phyloP scores from a whole-genome alignment of 2,888 invertebrate species.

The Pyralis farinalis region DNA sequence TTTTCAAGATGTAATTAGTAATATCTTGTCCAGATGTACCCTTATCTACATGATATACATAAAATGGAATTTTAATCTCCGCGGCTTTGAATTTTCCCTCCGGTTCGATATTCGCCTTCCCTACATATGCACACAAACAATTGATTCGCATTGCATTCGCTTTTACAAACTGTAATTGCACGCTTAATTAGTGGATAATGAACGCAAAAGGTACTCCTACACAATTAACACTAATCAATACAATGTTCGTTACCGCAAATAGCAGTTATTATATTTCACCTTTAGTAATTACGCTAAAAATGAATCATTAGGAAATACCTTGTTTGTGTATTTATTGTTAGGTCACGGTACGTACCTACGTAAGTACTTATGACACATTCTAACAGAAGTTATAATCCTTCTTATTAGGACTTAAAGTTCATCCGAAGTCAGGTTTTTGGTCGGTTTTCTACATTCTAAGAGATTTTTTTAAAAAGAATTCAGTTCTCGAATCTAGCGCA shows the following conservation, averaged over 20 bases:
- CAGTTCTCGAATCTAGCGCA: no score
- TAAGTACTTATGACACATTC: no score
- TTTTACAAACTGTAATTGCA: constrained; percentile 13
- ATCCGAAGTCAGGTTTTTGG: no score
- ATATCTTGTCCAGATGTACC: no score
- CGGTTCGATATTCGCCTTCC: no score
- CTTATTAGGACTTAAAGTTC: no score
- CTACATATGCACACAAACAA: neutral
- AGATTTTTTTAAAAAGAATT: no score
- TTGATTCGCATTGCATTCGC: constrained; percentile 10
- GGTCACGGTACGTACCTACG: constrained; percentile 3
- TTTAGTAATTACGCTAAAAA: constrained; percentile 7
- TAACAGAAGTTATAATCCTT: neutral
- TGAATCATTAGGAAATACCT: constrained; percentile 9
- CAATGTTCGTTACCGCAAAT: constrained; percentile 7
- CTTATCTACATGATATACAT: no score
- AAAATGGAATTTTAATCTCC: no score
- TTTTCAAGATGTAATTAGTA: no score
- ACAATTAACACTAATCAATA: constrained; percentile 8
- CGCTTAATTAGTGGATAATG: constrained; percentile 11
- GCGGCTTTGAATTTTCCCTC: no score
- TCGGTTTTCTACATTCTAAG: no score
- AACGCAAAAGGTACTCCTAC: constrained; percentile 9
- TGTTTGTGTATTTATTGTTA: neutral
- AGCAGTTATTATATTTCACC: constrained; percentile 10